phyloP scores from a whole-genome alignment of 2,113 vertebrate genomes.

The Halichoerus grypus region DNA sequence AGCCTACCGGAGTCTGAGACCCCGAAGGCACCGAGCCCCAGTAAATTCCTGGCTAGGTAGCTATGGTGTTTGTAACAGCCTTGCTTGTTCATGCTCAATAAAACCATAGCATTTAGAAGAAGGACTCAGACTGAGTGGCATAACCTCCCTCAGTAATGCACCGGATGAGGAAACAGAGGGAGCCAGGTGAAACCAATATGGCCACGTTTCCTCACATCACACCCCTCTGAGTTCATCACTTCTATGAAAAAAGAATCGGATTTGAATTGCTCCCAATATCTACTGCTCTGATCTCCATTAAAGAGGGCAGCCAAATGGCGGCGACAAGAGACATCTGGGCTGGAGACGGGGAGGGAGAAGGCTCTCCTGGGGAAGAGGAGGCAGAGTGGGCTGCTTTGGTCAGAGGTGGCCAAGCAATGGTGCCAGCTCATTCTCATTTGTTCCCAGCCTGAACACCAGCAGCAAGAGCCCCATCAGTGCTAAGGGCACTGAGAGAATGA shows the following conservation, averaged over 20 bases:
- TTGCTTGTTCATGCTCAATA: background rate
- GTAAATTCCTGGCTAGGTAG: background rate
- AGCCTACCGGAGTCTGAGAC: background rate
- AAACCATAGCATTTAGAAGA: background rate
- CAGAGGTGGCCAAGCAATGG: background rate
- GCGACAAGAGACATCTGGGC: background rate
- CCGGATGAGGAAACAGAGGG: background rate
- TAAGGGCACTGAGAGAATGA: background rate
- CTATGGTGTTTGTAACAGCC: background rate
- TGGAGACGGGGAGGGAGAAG: background rate
- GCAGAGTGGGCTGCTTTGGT: background rate
- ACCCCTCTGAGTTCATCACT: background rate
- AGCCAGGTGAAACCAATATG: background rate
- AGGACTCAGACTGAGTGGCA: background rate
- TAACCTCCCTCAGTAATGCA: background rate
- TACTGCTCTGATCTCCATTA: background rate
- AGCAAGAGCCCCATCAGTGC: background rate
- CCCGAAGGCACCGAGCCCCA: rapidly evolving
- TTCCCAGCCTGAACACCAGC: background rate
- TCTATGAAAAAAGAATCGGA: background rate
- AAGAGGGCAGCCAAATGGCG: slow-evolving; percentile 8
- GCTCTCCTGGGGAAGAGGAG: background rate
- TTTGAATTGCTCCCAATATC: background rate
- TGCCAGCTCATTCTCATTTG: background rate
- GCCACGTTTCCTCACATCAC: background rate